Evolutionary conservation across 2,113 vertebrate species (phyloP), one percentile per base, ranked within the genome.

Genomic region (Mandrillus leucophaeus): DNA sequence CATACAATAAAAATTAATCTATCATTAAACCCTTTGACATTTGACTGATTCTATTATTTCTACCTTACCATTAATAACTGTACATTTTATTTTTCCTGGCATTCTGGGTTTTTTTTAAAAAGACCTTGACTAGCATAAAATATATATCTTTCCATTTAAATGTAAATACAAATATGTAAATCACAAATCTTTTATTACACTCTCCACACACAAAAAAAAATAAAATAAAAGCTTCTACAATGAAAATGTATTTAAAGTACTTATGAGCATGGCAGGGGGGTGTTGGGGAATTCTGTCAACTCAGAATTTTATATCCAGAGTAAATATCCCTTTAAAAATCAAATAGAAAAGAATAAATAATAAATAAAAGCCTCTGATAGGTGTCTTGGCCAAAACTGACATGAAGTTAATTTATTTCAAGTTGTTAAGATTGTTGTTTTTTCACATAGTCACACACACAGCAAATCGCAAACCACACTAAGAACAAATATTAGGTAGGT

Each of bases 1-100:
- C 43, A 91, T 59, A 85, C 17, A 86, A 40, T 89, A 88, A 88
- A 97, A 96, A 92, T 75, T 50, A 95, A 88, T 84, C 22, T 84
- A 57, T n/a, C 75, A 72, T 92, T 97, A 96, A 73, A 83, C 16
- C 8, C 57, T 86, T 73, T 95, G 91, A 89, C 30, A 80, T 92
- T 97, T 90, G 88, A 89, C 52, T 92, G 22, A 92, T 81, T 73
- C 48, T 93, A 27, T 50, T 93, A 84, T 70, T 84, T 35, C 45
- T 45, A 85, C 76, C n/a, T 96, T 86, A 82, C 30, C 43, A 76
- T 45, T 90, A 83, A 92, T 38, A 91, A 91, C 30, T 32, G 1
- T 82, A 40, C n/a, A 59, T 82, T 82, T 38, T 38, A 0, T 35
- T 80, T 70, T 81, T 90, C 75, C 55, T 92, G 6, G 3, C 10